Evolutionary conservation across 2,888 invertebrate species (phyloP), one percentile per base, ranked within the genome.

Genomic region (Empis stercorea): DNA sequence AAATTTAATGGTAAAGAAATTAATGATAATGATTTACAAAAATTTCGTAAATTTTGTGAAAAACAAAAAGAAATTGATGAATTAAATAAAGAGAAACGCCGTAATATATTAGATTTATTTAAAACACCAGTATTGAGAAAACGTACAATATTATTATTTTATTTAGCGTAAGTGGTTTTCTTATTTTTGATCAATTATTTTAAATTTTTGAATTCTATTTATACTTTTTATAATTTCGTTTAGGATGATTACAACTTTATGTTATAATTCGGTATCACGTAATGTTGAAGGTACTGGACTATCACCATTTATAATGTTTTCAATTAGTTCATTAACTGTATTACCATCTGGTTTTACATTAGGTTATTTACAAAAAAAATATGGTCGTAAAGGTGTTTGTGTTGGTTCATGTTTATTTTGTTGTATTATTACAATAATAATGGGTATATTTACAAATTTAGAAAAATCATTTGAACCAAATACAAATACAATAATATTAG

Each of bases 221-320:
- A n/a, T n/a, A n/a, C n/a, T 38, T 38, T 37, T 14, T 38, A 11
- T 38, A n/a, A n/a, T n/a, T n/a, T n/a, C n/a, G n/a, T 13, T 23
- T 55, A 73, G 73, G 38, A 72, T 73, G 72, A 70, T 73, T 5
- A 63, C 73, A 57, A 72, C 72, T 6, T 57, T 74, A n/a, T 70
- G 72, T 52, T 74, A 73, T 54, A 73, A 74, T 53, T 71, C 72
- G 5, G 72, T 73, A 43, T 71, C 73, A 3, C 62, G 71, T 50
- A 71, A 74, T 56, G 66, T 73, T 4, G 68, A 68, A 54, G 71
- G 70, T 30, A 57, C 70, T 15, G 68, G 66, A 1, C 62, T 64
- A 43, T 71, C 71, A 1, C 71, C 73, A 3, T 73, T 72, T 54
- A 46, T 69, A 10, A 62, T 73, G 49, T 73, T 74, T 59, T 68